phyloP scores from a whole-genome alignment of 2,797 vertebrate genomes.

The Lycodopsis pacificus region DNA sequence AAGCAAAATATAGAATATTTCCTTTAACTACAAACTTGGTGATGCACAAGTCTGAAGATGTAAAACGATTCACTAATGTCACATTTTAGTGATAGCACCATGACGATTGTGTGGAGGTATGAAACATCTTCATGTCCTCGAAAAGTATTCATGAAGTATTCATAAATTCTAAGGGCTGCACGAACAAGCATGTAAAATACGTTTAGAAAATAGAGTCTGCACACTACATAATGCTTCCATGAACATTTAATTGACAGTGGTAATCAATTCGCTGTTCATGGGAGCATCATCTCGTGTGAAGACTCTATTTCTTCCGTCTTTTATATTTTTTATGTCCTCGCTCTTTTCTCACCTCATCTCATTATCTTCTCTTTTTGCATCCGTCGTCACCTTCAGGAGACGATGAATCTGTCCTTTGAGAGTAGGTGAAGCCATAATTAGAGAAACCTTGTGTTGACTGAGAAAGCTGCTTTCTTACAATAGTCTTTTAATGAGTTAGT shows the following conservation, averaged over 20 bases:
- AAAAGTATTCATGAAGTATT: not conserved
- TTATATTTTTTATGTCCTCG: constrained; percentile 11
- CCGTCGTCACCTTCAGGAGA: constrained; percentile 23
- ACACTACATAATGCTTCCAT: not conserved
- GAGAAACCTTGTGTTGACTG: constrained; percentile 24
- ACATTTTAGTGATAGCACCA: not conserved
- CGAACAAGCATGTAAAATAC: not conserved
- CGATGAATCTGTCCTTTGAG: constrained; percentile 41
- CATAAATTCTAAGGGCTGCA: not conserved
- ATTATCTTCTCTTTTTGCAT: constrained; percentile 25
- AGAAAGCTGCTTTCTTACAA: constrained; percentile 46
- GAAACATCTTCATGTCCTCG: constrained; percentile 16
- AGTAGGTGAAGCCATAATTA: constrained; percentile 34
- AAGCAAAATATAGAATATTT: constrained; percentile 1
- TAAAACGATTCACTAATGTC: constrained; percentile 17
- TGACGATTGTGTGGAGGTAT: not conserved
- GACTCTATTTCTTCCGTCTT: not conserved
- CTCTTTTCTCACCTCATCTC: constrained; percentile 33
- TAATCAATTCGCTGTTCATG: not conserved
- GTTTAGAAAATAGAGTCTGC: not conserved
- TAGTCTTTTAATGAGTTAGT: constrained; percentile 18
- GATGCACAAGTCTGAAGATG: constrained; percentile 11
- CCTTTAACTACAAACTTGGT: constrained; percentile 3
- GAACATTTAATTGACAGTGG: not conserved
- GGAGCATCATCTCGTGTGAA: not conserved